phyloP scores from a whole-genome alignment of 2,888 invertebrate genomes.

The Congeria kusceri region DNA sequence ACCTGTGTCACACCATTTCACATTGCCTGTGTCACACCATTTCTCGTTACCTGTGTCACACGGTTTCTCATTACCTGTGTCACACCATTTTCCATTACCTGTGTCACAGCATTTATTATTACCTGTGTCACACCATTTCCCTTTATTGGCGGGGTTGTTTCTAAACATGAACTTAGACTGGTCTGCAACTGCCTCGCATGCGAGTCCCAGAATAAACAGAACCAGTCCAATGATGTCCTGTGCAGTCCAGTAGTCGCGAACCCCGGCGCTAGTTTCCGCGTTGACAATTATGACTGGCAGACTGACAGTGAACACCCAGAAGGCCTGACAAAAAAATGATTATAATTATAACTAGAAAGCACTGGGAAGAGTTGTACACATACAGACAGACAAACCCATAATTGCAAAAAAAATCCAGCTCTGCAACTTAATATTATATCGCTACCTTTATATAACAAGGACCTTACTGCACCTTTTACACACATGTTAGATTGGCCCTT shows the following conservation, averaged over 20 bases:
- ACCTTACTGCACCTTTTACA: too few species aligned
- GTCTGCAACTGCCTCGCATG: constrained; percentile 96
- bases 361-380: too few species aligned
- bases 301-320: constrained; percentile 97
- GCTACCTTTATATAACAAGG: too few species aligned
- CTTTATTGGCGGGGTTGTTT: constrained; percentile 94
- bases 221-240: constrained; percentile 94
- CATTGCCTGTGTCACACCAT: constrained; percentile 81
- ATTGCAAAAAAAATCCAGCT: too few species aligned
- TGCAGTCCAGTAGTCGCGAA: constrained; percentile 87
- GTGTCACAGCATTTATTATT: constrained; percentile 70
- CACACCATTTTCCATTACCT: background rate
- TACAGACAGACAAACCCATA: too few species aligned
- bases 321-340: constrained; percentile 63
- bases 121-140: constrained; percentile 97
- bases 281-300: constrained; percentile 94
- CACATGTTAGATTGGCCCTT: too few species aligned
- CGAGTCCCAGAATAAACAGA: constrained; percentile 93
- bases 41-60: constrained; percentile 92
- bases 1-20: constrained; percentile 97
- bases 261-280: constrained; percentile 66
- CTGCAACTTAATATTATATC: too few species aligned
- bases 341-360: too few species aligned
- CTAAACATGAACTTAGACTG: constrained; percentile 96
- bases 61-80: constrained; percentile 94